Evolutionary conservation across 2,113 vertebrate genomes (phyloP).

Genomic region (Pantherophis guttatus): DNA sequence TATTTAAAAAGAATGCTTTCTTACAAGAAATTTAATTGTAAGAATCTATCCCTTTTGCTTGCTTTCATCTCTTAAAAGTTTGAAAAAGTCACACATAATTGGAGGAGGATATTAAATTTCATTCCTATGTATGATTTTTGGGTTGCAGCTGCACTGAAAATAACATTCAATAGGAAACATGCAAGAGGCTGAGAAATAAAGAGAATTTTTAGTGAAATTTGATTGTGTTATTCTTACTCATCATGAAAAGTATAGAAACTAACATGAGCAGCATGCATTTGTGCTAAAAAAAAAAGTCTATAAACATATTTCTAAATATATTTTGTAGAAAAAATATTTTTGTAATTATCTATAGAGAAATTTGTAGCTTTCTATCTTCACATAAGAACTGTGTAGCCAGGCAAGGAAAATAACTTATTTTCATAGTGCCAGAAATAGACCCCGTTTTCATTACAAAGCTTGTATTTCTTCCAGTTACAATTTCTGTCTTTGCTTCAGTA

Average conservation of each 20-base stretch:
- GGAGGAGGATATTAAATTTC: neutral
- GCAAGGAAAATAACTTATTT: neutral
- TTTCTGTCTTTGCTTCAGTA: neutral
- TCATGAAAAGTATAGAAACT: neutral
- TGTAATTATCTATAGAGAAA: neutral
- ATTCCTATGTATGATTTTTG: constrained; percentile 4
- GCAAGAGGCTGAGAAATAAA: constrained; percentile 1
- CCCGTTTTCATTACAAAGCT: neutral
- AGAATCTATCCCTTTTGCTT: neutral
- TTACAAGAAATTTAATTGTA: neutral
- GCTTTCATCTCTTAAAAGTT: neutral
- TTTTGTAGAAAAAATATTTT: neutral
- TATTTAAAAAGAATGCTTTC: neutral
- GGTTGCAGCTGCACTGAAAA: neutral
- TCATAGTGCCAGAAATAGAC: neutral
- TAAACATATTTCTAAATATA: neutral
- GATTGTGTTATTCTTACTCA: constrained; percentile 11
- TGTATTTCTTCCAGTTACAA: neutral
- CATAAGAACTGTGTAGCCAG: neutral
- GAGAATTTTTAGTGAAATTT: neutral
- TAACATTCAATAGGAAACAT: constrained; percentile 15
- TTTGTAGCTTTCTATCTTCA: neutral
- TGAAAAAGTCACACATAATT: neutral
- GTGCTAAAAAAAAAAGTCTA: neutral
- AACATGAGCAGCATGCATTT: neutral